Base-by-base conservation (phyloP, 2,888 invertebrate genomes). In the Chirona hameri region DNA sequence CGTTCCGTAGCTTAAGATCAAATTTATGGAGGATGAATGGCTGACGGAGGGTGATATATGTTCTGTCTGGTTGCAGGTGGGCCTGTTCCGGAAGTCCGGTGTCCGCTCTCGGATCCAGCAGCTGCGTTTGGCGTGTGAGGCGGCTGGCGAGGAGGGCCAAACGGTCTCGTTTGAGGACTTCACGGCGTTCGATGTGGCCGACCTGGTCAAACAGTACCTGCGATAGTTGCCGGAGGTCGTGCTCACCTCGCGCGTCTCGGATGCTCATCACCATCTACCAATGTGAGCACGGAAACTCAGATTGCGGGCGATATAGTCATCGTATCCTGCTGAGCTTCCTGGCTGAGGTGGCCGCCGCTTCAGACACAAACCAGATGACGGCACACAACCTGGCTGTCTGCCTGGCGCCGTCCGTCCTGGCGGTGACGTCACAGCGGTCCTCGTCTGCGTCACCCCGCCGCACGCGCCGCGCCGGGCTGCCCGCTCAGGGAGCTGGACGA, bases 131-230 rank as follows among this genome's bases (percentile, higher is more conserved):
- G 90, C 93, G 84, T 93, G 95, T 24, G 96, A 97, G 87, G 89
- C 15, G 90, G 89, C 87, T 88, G 83, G 88, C 88, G 95, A 95
- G 0, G 93, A 96, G 84, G 95, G 95, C 0, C 93, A 96, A 84
- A 96, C 96, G 87, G 72, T 84, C 27, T 76, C 83, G n/a, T 84
- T 84, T 65, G 81, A 82, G 0, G 81, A 55, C 27, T 83, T 83
- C 82, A 82, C 83, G n/a, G 94, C 96, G 0, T 98, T 96, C 87
- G 98, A 98, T 87, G 95, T 98, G 0, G 98, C 98, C 12, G 98
- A 98, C 87, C 92, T 97, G 91, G 92, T 99, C 82, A 98, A 99
- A 88, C 97, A 96, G 88, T 98, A 97, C 90, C 97, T 98, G 89
- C 91, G 98, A 82, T 98, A 98, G 88, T 89, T 99, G 83, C 98